Percentiles rank a stretch among this genome's conserved stretches.
Evolutionary conservation across 2,113 vertebrate genomes (phyloP).

Genomic region (Nothoprocta pentlandii): DNA sequence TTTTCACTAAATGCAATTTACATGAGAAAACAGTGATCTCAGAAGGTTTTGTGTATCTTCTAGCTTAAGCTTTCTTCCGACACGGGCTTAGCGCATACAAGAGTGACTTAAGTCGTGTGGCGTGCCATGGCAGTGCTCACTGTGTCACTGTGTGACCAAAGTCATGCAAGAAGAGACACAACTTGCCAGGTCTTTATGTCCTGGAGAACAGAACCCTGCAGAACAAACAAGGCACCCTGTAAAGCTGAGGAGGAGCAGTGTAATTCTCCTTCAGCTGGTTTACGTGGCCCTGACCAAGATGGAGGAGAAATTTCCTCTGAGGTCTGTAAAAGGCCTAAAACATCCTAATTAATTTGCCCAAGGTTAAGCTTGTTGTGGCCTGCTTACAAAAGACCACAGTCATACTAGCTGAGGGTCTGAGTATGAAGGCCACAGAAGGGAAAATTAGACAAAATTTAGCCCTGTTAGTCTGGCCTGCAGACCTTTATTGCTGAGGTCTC

Average conservation of each 20-base stretch:
- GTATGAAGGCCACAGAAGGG: not conserved
- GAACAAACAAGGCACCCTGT: not conserved
- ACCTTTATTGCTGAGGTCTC: not conserved
- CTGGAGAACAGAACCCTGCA: not conserved
- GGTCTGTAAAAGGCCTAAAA: not conserved
- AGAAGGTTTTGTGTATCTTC: not conserved
- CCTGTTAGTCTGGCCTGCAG: not conserved
- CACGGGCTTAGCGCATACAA: fast-evolving
- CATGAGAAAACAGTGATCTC: not conserved
- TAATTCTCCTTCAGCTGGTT: not conserved
- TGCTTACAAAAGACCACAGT: not conserved
- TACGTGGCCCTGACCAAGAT: not conserved
- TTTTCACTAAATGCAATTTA: conserved; percentile 20
- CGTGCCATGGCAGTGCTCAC: fast-evolving
- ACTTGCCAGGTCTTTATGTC: not conserved
- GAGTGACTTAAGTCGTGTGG: fast-evolving
- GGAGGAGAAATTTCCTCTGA: not conserved
- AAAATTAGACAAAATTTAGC: not conserved
- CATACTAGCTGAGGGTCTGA: fast-evolving
- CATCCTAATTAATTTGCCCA: not conserved
- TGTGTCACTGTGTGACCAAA: not conserved
- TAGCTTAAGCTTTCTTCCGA: not conserved
- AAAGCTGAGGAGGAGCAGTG: not conserved
- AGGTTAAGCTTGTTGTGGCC: not conserved
- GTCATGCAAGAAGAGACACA: not conserved